These are phyloP conservation scores for Limenitis camilla DNA, from an alignment of 2,888 invertebrate species.

Conservation along the genomic window DNA sequence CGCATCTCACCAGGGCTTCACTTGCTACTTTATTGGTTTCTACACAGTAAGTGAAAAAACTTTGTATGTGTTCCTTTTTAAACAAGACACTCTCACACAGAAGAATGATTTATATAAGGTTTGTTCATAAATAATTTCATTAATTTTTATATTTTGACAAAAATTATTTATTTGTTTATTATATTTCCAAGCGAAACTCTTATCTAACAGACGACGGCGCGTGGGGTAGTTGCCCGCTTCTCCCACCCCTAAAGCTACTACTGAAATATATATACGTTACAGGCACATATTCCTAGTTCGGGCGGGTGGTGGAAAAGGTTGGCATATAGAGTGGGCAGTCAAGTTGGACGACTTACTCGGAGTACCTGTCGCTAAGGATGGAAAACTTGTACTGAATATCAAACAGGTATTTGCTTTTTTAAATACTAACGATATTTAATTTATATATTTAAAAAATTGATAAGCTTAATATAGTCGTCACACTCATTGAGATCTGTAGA, in stretches of 20 bases:
- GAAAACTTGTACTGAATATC: slow-evolving; percentile 80
- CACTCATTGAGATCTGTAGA: too few relatives aligned
- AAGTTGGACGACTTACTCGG: slow-evolving; percentile 82
- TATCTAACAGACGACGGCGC: too few relatives aligned
- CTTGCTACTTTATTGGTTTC: slow-evolving; percentile 80
- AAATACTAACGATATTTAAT: too few relatives aligned
- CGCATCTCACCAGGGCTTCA: slow-evolving; percentile 42
- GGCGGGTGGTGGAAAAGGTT: slow-evolving; percentile 77
- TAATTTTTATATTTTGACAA: neutral
- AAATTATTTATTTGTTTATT: neutral
- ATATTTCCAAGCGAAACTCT: neutral
- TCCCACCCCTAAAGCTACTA: too few relatives aligned
- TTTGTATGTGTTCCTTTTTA: neutral
- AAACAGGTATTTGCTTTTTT: slow-evolving; percentile 76
- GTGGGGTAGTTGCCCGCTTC: too few relatives aligned
- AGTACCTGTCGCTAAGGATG: slow-evolving; percentile 74
- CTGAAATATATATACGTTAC: slow-evolving; percentile 7
- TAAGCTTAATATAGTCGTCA: too few relatives aligned
- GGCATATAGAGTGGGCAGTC: slow-evolving; percentile 85
- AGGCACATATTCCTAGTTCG: slow-evolving; percentile 84
- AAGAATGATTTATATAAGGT: neutral
- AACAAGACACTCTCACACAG: neutral
- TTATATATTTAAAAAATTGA: too few relatives aligned
- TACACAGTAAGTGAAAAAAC: slow-evolving; percentile 55
- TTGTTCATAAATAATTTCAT: neutral